phyloP scores from a whole-genome alignment of 2,797 vertebrate species.

The Psittacula echo region DNA sequence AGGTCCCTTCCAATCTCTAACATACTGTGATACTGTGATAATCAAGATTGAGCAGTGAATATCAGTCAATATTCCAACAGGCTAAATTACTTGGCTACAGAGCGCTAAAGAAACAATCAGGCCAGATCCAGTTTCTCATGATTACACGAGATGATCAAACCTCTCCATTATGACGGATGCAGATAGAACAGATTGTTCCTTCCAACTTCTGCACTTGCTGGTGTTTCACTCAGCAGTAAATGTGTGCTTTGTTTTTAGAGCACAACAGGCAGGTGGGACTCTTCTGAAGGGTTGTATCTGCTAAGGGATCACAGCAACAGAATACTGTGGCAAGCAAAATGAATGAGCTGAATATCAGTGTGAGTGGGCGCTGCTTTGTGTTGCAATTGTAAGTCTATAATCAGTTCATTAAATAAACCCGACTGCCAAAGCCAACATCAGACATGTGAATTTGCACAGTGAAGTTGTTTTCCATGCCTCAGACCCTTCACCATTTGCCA shows the following conservation, averaged over 20 bases:
- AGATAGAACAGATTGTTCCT: constrained; percentile 48
- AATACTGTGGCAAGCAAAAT: neutral
- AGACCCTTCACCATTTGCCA: neutral
- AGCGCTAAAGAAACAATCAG: neutral
- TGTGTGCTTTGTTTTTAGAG: neutral
- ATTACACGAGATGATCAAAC: neutral
- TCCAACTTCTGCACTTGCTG: neutral
- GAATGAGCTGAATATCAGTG: neutral
- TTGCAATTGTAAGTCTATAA: neutral
- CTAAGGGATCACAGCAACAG: neutral
- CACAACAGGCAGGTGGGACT: neutral
- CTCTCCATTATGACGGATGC: neutral
- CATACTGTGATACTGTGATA: no score
- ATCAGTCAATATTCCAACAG: neutral
- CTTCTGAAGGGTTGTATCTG: neutral
- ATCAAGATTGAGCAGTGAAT: neutral
- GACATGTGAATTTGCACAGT: no score
- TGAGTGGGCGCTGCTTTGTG: neutral
- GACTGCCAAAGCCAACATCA: neutral
- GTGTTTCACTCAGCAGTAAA: neutral
- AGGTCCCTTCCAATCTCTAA: no score
- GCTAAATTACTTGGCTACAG: neutral
- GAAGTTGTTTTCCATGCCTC: neutral
- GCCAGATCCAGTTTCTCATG: neutral
- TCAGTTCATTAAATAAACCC: neutral